A percentile compares a stretch with the other conserved stretches of the same genome.
These are phyloP conservation scores for Eunapius fragilis DNA, from an alignment of 37 sponge, comb jelly and placozoan genomes.

Conservation along the genomic window DNA sequence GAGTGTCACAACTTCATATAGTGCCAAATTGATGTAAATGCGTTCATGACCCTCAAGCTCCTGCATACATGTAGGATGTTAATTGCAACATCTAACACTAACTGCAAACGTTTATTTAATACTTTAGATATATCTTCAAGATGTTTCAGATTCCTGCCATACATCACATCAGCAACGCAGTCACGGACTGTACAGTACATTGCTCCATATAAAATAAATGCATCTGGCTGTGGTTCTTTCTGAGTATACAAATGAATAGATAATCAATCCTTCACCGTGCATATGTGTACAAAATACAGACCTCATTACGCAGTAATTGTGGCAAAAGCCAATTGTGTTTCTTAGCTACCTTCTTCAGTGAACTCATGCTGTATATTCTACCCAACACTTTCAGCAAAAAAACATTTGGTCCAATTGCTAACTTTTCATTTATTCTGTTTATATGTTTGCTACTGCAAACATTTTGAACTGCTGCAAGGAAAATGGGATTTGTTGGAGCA, in stretches of 20 bases:
- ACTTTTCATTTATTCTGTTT: slow-evolving; percentile 2
- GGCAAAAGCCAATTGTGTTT: slow-evolving; percentile 48
- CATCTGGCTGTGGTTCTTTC: slow-evolving; percentile 44
- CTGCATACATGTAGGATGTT: no score
- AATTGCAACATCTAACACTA: no score
- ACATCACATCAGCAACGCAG: slow-evolving; percentile 30
- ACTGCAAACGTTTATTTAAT: not conserved
- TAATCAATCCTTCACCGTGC: not conserved
- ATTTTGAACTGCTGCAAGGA: slow-evolving; percentile 1
- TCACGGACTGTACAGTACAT: slow-evolving; percentile 34
- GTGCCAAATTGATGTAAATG: not conserved
- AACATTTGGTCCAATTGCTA: slow-evolving; percentile 25
- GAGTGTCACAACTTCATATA: not conserved
- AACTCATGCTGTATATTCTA: slow-evolving; percentile 44
- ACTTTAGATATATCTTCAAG: slow-evolving; percentile 29
- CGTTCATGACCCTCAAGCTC: not conserved
- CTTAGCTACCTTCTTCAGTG: slow-evolving; percentile 22
- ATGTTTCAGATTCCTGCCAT: slow-evolving; percentile 27
- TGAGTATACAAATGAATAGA: not conserved
- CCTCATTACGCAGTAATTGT: not conserved
- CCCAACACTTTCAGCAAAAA: slow-evolving; percentile 68
- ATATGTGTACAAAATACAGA: not conserved
- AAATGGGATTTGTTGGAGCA: not conserved
- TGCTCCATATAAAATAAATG: slow-evolving; percentile 52
- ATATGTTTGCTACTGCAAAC: slow-evolving; percentile 12